Conservation (phyloP, 1,140 invertebrate genomes). For the Ectropis grisescens region DNA sequence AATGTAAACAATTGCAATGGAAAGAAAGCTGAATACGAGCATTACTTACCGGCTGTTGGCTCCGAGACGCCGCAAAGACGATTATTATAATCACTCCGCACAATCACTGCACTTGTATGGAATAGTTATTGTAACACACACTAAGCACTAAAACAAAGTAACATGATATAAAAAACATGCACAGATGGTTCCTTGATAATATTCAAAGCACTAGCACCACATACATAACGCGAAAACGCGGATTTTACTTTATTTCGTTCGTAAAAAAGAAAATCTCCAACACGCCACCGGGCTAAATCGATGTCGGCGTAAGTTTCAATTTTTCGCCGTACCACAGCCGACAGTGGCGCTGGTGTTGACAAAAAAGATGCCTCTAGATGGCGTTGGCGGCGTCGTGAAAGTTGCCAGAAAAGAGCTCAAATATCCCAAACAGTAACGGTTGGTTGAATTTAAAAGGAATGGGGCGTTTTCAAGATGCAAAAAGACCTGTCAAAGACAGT, state of each 20-base stretch:
- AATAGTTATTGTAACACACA: conserved; percentile 40
- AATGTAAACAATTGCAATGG: conserved; percentile 17
- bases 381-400: conserved; percentile 19
- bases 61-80: conserved; percentile 27
- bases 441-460: no score
- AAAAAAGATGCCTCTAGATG: conserved; percentile 17
- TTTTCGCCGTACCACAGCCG: conserved; percentile 23
- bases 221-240: conserved; percentile 46
- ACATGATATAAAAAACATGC: conserved; percentile 50
- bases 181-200: conserved; percentile 36
- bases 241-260: conserved; percentile 37
- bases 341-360: conserved; percentile 29
- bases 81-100: conserved; percentile 45
- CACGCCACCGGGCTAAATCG: conserved; percentile 50
- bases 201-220: conserved; percentile 59
- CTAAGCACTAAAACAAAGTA: conserved; percentile 49
- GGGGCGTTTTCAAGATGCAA: no score
- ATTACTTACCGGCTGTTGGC: conserved; percentile 46
- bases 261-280: conserved; percentile 34
- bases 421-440: no score
- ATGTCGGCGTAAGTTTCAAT: conserved; percentile 50
- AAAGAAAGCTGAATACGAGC: conserved; percentile 20
- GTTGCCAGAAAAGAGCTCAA: no score
- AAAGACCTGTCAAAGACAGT: no score
- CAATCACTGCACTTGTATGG: conserved; percentile 19